phyloP scores from a whole-genome alignment of 2,113 vertebrate species.

The Entelurus aequoreus region DNA sequence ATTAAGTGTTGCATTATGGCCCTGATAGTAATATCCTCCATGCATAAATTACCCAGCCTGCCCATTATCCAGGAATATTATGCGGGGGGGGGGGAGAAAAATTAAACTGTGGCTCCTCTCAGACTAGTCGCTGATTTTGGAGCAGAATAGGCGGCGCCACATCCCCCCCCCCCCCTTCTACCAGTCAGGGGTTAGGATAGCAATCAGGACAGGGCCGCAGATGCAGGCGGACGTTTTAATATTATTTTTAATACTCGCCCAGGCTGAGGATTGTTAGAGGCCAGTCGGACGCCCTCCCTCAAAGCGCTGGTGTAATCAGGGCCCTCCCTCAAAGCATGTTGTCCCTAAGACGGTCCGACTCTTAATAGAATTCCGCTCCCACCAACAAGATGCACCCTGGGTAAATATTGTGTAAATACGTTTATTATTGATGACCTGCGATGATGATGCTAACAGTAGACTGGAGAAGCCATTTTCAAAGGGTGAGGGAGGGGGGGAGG shows the following conservation, averaged over 20 bases:
- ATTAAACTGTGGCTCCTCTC: conserved; percentile 81
- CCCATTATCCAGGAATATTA: conserved; percentile 97
- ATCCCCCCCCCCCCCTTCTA: conserved; percentile 79
- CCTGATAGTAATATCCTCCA: conserved; percentile 98
- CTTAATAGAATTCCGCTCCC: neutral
- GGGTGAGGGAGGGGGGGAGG: too few species aligned
- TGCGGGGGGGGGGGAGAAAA: conserved; percentile 79
- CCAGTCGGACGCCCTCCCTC: conserved; percentile 80
- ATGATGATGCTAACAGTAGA: neutral
- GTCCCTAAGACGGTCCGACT: conserved; percentile 61
- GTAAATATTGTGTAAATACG: neutral
- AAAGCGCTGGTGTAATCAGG: conserved; percentile 76
- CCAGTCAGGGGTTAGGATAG: conserved; percentile 99
- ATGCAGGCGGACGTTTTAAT: conserved; percentile 99
- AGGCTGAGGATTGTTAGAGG: conserved; percentile 96
- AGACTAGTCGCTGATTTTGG: conserved; percentile 39
- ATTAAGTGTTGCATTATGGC: conserved; percentile 58
- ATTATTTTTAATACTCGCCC: conserved; percentile 99
- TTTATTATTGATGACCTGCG: neutral
- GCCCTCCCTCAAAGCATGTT: conserved; percentile 79
- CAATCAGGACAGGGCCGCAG: conserved; percentile 91
- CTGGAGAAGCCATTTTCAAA: too few species aligned
- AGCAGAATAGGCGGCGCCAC: conserved; percentile 48
- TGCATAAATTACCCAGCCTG: conserved; percentile 98
- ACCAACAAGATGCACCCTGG: neutral